phyloP scores from a whole-genome alignment of 2,888 invertebrate genomes.

The Agonopterix heracliana region DNA sequence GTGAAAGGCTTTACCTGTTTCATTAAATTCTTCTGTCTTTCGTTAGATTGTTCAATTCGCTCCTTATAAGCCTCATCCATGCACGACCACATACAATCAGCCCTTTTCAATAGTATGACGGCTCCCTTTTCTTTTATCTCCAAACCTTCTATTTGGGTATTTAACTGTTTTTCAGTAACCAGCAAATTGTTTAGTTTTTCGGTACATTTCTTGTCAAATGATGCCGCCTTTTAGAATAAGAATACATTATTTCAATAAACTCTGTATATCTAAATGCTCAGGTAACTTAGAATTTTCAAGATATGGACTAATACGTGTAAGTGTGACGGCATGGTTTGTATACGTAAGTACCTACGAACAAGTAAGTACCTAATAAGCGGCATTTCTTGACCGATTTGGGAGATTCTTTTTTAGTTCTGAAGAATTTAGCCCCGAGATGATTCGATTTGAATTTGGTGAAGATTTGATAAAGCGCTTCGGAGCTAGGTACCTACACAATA shows the following conservation, averaged over 20 bases:
- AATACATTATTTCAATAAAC: not conserved
- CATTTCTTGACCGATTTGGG: no score
- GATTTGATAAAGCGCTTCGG: no score
- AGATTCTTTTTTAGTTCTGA: no score
- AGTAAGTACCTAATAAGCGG: no score
- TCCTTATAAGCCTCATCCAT: conserved; percentile 69
- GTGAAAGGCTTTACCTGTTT: conserved; percentile 30
- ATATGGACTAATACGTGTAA: no score
- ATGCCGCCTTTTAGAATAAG: conserved; percentile 37
- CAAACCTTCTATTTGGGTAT: conserved; percentile 70
- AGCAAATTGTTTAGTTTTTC: conserved; percentile 67
- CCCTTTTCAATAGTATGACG: conserved; percentile 67
- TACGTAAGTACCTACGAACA: no score
- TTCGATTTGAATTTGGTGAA: no score
- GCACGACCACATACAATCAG: conserved; percentile 73
- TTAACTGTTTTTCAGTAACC: conserved; percentile 68
- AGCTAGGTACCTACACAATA: no score
- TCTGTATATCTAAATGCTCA: no score
- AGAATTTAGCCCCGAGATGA: no score
- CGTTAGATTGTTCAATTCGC: conserved; percentile 42
- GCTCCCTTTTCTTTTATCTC: conserved; percentile 77
- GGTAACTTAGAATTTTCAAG: no score
- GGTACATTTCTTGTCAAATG: conserved; percentile 47
- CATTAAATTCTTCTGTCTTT: conserved; percentile 32
- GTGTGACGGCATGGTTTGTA: no score